Percentiles rank a stretch among this genome's conserved stretches.
phyloP scores from a whole-genome alignment of 2,888 invertebrate genomes.

The Spodoptera picta region DNA sequence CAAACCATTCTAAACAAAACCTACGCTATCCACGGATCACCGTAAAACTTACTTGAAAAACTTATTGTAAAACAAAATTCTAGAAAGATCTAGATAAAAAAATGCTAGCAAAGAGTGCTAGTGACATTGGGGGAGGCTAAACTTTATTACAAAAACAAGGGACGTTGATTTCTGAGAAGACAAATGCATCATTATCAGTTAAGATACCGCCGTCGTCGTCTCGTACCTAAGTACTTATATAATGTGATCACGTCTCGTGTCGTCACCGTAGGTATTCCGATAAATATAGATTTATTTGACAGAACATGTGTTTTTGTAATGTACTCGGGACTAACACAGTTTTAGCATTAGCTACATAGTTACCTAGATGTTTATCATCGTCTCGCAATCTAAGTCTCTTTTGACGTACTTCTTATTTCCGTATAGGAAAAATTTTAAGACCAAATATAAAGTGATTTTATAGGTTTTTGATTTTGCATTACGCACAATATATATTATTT shows the following conservation, averaged over 20 bases:
- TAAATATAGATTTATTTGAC: slow-evolving; percentile 33
- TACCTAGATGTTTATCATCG: too few relatives aligned
- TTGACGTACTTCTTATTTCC: not conserved
- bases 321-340: too few relatives aligned
- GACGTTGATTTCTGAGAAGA: slow-evolving; percentile 26
- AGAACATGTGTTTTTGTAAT: slow-evolving; percentile 20
- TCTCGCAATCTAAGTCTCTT: not conserved
- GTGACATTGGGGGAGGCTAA: too few relatives aligned
- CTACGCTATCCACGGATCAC: too few relatives aligned
- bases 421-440: not conserved
- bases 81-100: too few relatives aligned
- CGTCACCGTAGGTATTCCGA: slow-evolving; percentile 28
- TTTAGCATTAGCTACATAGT: too few relatives aligned
- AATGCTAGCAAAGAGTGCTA: too few relatives aligned
- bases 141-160: slow-evolving; percentile 23
- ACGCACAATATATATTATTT: too few relatives aligned
- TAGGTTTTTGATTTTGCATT: too few relatives aligned
- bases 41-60: too few relatives aligned
- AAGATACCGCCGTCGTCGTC: slow-evolving; percentile 24
- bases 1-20: too few relatives aligned
- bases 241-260: slow-evolving; percentile 28
- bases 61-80: too few relatives aligned
- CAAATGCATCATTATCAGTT: slow-evolving; percentile 42
- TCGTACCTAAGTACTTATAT: slow-evolving; percentile 34
- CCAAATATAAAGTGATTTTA: not conserved